Evolutionary conservation across 2,888 invertebrate species (phyloP).

Genomic region (Amphipoea lucens): DNA sequence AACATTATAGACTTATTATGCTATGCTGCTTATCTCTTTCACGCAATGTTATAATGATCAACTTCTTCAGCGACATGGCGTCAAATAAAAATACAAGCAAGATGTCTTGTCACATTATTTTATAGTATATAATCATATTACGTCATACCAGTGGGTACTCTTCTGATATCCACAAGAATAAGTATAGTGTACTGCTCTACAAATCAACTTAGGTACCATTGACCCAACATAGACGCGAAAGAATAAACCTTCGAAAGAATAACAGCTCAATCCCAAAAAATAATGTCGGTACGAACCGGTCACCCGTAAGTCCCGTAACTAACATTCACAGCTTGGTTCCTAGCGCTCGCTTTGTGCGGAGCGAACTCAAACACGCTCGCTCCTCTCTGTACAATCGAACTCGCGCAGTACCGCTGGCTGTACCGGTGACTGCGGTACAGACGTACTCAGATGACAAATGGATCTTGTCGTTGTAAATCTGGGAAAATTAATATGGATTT

Average conservation of each 20-base stretch:
- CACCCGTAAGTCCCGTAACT: neutral
- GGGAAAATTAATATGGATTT: neutral
- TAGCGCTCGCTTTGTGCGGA: conserved; percentile 21
- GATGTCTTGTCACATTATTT: neutral
- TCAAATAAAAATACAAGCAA: neutral
- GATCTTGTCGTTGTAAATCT: conserved; percentile 1
- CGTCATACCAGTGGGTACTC: no score
- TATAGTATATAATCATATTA: neutral
- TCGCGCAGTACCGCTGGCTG: neutral
- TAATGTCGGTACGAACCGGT: conserved; percentile 11
- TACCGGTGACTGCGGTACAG: neutral
- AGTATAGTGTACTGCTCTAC: no score
- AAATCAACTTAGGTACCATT: no score
- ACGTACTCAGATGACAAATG: neutral
- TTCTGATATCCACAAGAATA: no score
- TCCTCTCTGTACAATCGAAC: conserved; percentile 26
- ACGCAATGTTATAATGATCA: neutral
- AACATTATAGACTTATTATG: no score
- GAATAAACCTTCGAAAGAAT: neutral
- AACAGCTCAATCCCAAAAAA: conserved; percentile 18
- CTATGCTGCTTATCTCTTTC: neutral
- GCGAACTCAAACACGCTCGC: conserved; percentile 26
- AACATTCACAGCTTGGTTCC: conserved; percentile 31
- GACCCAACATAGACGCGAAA: neutral
- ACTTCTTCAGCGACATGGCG: neutral